Percentiles rank a stretch among this genome's conserved stretches.
phyloP scores from a whole-genome alignment of 2,797 vertebrate genomes.

The Myiothlypis chrysogaster region DNA sequence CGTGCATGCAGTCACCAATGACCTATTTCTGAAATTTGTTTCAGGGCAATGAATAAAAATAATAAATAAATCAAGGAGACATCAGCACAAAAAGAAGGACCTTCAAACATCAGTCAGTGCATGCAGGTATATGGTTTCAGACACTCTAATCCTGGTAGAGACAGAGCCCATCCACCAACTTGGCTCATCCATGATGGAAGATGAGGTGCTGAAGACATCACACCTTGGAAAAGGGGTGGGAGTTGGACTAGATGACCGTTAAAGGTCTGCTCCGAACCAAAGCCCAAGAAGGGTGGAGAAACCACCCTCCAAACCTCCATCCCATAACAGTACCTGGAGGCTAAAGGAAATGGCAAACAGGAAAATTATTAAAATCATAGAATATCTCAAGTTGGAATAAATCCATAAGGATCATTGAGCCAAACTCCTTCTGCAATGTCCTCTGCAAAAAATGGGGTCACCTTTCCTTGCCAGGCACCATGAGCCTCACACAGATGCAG shows the following conservation, averaged over 20 bases:
- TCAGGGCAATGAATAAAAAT: not conserved
- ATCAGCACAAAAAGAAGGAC: not conserved
- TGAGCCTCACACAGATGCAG: not conserved
- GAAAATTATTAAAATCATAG: not conserved
- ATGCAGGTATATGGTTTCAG: not conserved
- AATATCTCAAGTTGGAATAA: not conserved
- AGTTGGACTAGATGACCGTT: not conserved
- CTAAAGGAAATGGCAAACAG: not conserved
- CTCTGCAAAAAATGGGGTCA: not conserved
- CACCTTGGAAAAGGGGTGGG: not conserved
- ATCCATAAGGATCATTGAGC: not conserved
- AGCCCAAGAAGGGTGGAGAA: not conserved
- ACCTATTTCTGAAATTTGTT: not conserved
- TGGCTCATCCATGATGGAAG: not conserved
- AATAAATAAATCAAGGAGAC: not conserved
- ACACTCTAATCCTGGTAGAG: not conserved
- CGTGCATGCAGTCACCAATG: fast-evolving
- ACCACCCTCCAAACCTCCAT: not conserved
- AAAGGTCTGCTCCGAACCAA: not conserved
- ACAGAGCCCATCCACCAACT: not conserved
- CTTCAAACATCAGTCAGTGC: not conserved
- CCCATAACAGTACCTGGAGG: not conserved
- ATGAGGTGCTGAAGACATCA: not conserved
- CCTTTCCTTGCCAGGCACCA: not conserved
- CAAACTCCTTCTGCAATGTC: not conserved